phyloP scores from a whole-genome alignment of 2,797 vertebrate genomes.

The Fundulus diaphanus region DNA sequence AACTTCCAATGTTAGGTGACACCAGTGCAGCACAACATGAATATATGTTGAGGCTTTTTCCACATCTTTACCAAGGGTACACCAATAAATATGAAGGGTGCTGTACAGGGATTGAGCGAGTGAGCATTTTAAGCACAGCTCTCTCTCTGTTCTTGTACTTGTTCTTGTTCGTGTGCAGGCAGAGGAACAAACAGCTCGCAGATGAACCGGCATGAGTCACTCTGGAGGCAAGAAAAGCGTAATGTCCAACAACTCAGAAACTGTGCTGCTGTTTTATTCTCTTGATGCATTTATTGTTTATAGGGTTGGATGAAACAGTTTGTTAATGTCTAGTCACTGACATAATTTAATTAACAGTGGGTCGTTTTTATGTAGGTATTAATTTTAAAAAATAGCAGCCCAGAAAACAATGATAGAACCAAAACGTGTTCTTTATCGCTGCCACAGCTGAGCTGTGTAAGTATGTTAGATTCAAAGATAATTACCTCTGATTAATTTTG shows the following conservation, averaged over 20 bases:
- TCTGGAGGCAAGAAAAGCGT: too few species aligned
- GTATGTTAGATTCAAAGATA: background rate
- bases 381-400: background rate
- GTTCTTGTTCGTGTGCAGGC: background rate
- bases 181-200: background rate
- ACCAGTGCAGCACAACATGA: background rate
- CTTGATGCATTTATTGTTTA: background rate
- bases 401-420: background rate
- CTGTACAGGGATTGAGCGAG: background rate
- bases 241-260: background rate
- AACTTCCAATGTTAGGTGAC: background rate
- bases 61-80: background rate
- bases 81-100: background rate
- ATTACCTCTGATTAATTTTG: background rate
- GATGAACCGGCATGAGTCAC: background rate
- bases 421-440: background rate
- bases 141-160: background rate
- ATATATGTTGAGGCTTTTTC: background rate
- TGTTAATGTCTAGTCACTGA: background rate
- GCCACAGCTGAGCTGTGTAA: too few species aligned
- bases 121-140: too few species aligned
- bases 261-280: background rate
- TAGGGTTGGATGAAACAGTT: background rate
- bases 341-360: background rate
- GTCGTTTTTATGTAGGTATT: background rate